A percentile compares a stretch with the other conserved stretches of the same genome.
Evolutionary conservation across 2,888 invertebrate genomes (phyloP).

Genomic region (Allacma fusca): DNA sequence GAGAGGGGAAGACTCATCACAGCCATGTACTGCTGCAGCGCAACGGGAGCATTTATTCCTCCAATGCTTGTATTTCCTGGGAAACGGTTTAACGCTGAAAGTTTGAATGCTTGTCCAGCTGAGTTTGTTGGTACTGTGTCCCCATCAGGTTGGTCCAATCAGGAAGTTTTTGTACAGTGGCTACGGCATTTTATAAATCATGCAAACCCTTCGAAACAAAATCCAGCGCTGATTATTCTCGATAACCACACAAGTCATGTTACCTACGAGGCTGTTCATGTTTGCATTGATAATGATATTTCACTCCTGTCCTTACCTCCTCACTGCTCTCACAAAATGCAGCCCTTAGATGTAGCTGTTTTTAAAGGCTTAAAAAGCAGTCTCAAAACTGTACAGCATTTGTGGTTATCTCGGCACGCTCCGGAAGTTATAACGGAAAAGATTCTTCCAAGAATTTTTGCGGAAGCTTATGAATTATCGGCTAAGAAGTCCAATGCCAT

Average conservation of each 20-base stretch:
- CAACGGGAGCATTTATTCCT: constrained; percentile 8
- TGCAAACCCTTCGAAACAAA: neutral
- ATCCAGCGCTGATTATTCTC: neutral
- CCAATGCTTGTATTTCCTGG: constrained; percentile 16
- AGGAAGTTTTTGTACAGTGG: neutral
- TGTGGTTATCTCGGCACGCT: neutral
- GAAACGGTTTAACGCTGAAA: neutral
- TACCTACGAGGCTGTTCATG: neutral
- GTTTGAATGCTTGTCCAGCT: neutral
- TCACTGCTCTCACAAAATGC: neutral
- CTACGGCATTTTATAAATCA: neutral
- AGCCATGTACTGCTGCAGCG: constrained; percentile 7
- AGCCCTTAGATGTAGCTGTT: constrained; percentile 10
- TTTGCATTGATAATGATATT: neutral
- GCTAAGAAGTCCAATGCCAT: too few relatives aligned
- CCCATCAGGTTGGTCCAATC: neutral
- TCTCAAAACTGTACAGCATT: neutral
- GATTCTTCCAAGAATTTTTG: too few relatives aligned
- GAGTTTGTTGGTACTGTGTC: neutral
- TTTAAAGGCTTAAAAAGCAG: neutral
- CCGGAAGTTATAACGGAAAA: too few relatives aligned
- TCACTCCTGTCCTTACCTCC: neutral
- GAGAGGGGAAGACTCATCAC: neutral
- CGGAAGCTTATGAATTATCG: too few relatives aligned
- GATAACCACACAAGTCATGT: constrained; percentile 14